Evolutionary conservation across 2,888 invertebrate genomes (phyloP), one percentile per base, ranked within the genome.

Genomic region (Drosophila imparisetae): DNA sequence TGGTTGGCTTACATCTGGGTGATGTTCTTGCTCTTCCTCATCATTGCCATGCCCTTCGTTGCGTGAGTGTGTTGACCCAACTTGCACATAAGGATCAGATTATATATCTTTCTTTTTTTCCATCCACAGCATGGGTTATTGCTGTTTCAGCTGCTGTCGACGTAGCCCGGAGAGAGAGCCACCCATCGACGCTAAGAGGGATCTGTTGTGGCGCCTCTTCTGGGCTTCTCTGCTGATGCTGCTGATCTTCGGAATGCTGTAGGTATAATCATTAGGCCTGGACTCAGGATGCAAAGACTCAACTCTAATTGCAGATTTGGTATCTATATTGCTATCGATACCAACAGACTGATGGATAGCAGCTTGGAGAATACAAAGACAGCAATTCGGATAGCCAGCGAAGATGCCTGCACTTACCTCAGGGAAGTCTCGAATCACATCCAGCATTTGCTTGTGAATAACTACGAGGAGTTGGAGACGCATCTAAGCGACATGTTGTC

Each of bases 271-370:
- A 1, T 7, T 34, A 6, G 0, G 8, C 0, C n/a, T 4, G 11
- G 2, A 49, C 40, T 8, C n/a, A 13, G 21, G 2, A 24, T 15
- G 15, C 42, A n/a, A 30, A 50, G 38, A 11, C 7, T 24, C 13
- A 6, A 15, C 8, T 48, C 8, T 2, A 7, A 6, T 73, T 34
- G 11, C 53, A 98, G 98, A 89, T 97, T 98, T 93, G 98, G 98
- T 67, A 96, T 98, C 73, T 97, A 98, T 57, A 97, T 98, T 92
- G 96, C 97, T 53, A 98, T 98, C 93, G 96, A 97, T 61, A 97
- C 97, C 62, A 98, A 98, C 93, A 96, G 96, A 89, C 96, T 96
- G 90, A 94, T 97, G 94, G 96, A 97, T 90, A 94, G 94, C 58
- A 97, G 97, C 58, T 93, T 95, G 36, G 94, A 94, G 58, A 94